These are phyloP conservation scores for Patella pellucida DNA, from an alignment of 2,888 invertebrate genomes.

Conservation along the genomic window DNA sequence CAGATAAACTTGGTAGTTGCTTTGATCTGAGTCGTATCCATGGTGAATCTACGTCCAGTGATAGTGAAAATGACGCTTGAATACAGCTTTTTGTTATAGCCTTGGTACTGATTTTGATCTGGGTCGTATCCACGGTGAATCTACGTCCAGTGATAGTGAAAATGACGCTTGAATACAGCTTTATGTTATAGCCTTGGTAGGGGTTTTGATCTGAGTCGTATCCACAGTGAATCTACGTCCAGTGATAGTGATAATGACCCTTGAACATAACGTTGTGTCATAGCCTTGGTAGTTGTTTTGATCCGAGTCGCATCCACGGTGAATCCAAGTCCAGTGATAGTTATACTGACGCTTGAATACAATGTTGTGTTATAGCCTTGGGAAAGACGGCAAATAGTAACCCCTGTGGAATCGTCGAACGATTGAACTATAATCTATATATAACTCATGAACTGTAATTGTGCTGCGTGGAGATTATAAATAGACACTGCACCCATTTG, in stretches of 20 bases:
- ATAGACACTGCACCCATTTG: too few species aligned
- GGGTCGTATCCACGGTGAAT: neutral
- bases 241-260: conserved; percentile 1
- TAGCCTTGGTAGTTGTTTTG: neutral
- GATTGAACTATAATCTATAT: too few species aligned
- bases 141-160: neutral
- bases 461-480: too few species aligned
- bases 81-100: too few species aligned
- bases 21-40: neutral
- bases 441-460: too few species aligned
- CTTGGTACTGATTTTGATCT: too few species aligned
- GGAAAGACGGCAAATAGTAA: too few species aligned
- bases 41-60: neutral
- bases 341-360: neutral
- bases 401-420: too few species aligned
- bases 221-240: neutral
- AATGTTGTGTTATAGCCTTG: too few species aligned
- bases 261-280: too few species aligned
- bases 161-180: neutral
- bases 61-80: neutral
- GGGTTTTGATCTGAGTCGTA: conserved; percentile 3
- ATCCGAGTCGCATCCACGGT: neutral
- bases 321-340: neutral
- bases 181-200: too few species aligned
- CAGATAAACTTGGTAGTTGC: conserved; percentile 30